Base-by-base conservation (phyloP, 1,140 invertebrate species). In the Drepana arcuata region DNA sequence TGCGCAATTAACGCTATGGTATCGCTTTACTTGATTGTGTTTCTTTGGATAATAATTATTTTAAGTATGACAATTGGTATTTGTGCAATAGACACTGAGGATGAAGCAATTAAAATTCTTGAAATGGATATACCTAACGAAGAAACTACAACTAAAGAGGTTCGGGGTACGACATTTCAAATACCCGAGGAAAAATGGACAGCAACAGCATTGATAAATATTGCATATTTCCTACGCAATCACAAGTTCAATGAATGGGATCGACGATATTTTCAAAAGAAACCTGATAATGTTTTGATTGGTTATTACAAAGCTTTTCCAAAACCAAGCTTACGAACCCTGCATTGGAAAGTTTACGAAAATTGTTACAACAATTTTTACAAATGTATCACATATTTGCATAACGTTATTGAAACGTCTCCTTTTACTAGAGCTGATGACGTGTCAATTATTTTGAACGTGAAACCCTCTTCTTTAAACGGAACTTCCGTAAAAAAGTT, bases 231-330 rank as follows among this genome's bases (percentile, higher is more conserved):
- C 48, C 66, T 90, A 26, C 69, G 88, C 28, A 68, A 83, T 11
- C 84, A 88, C 45, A 90, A 90, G 67, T 90, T 89, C 46, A 85
- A 84, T 30, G 88, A 88, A 46, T 89, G 84, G 57, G 88, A 90
- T 68, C 75, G 81, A 33, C 69, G 88, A 42, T 84, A 56, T 35
- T 80, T 78, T 45, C 6, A 35, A 33, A 14, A 30, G 7, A 60
- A 79, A 50, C 62, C 44, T 12, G 48, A 43, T 9, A 35, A 40
- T 3, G 47, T 53, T 2, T 14, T 36, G 2, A 56, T 34, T 26
- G 62, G 58, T 23, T 81, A 83, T 33, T 86, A 72, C 50, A 46
- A 55, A 10, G 39, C 47, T 7, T 89, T 88, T 57, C 87, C 88
- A n/a, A 62, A 54, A 12, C 87, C 86, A 16, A 70, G 82, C 16